Evolutionary conservation across 2,888 invertebrate genomes (phyloP), one percentile per base, ranked within the genome.

Genomic region (Pyrochroa serraticornis): DNA sequence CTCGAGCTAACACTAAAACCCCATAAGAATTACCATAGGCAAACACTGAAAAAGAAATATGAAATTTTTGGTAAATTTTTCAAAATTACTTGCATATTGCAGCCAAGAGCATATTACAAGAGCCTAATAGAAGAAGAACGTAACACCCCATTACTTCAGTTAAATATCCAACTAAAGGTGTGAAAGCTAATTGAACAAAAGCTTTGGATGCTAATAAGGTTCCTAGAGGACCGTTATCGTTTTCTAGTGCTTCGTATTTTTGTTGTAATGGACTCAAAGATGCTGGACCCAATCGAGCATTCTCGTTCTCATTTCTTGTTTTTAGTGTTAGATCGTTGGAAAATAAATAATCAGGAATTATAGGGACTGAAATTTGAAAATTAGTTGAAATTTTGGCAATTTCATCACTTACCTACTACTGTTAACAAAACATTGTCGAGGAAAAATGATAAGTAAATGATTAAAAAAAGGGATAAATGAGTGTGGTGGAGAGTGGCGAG

Each of bases 391-490:
- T 8, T 14, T 37, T 22, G 10, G 12, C 10, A 37, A 6, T 0
- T 13, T 53, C 33, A 6, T 39, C 57, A 80, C 88, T 87, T 80
- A 95, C 95, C 95, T 45, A 95, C 89, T 34, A 93, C 91, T 33
- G 95, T 95, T 42, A 95, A 83, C 13, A 95, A 83, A 61, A 94
- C 87, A 79, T 95, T 95, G 81, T 95, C 95, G 76, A 92, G 79
- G 70, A 92, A 84, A 75, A 92, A 85, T 1, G 91, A 89, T 59
- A 90, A 77, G 76, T 92, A 92, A 48, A 92, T 86, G 58, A 87
- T 81, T 14, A 81, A 66, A 52, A 87, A 84, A 46, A 82, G 70
- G 37, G 80, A 63, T 42, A 78, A 63, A 60, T 79, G 77, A 3
- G 75, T 73, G 54, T 72, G 66, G 60, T 68, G 67, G 5, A 68